Base-by-base conservation (phyloP, 2,113 vertebrate genomes). In the Phylloscopus trochilus region DNA sequence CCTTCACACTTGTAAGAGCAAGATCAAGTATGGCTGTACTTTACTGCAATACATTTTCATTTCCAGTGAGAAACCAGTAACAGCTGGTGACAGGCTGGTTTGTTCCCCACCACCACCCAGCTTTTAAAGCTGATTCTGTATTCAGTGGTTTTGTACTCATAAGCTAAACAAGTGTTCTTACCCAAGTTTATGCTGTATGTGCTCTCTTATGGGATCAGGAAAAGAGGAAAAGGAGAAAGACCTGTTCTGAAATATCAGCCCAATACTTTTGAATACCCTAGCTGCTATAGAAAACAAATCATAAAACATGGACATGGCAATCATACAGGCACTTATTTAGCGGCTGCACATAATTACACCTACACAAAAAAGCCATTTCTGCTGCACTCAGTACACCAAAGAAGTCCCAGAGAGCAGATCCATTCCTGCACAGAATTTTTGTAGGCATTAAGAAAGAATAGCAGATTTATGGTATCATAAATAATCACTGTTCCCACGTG, bases 11-110 rank as follows among this genome's bases (percentile, higher is more conserved):
- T 55, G 9, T 4, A 91, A 30, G 31, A 76, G 49, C 51, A 91
- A 91, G 49, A 82, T 72, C 83, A 89, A 84, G 43, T 44, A 72
- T 3, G 30, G 46, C 41, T 81, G 17, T 82, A 41, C 30, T 87
- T 67, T 49, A 81, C 2, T 41, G 52, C 20, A 94, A 59, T 44
- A 47, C 14, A 60, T 60, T 75, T 74, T 58, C 21, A 60, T 82
- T 94, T 79, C 73, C 52, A 60, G 37, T 49, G n/a, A 95, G 70
- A 82, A 87, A 75, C 12, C 60, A 53, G 31, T 44, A 69, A 82
- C 23, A 90, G 64, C 30, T 78, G 28, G 30, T 49, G 56, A 90
- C 19, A 75, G 39, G 43, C 4, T 0, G 0, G 23, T 51, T 80
- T 89, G 60, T 4, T 92, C 76, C 20, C 28, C 3, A 3, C 11